Conservation (phyloP, 2,888 invertebrate genomes). For the Hyppa rectilinea region DNA sequence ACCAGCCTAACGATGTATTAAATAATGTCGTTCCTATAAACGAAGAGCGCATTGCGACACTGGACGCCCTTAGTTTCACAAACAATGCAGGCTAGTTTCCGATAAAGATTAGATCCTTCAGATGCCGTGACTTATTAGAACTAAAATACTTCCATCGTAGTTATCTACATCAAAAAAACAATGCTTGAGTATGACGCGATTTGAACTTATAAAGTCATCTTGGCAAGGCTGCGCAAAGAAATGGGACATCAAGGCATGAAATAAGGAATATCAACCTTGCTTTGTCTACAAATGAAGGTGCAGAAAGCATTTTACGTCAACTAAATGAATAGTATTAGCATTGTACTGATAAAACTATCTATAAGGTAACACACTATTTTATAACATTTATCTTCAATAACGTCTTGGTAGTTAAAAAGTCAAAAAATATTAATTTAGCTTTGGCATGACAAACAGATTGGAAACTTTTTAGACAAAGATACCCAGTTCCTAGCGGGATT, state of each 20-base stretch:
- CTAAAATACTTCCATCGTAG: conserved; percentile 14
- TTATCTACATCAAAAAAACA: conserved; percentile 29
- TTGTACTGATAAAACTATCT: neutral
- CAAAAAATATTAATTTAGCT: too few relatives aligned
- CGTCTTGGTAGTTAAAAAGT: too few relatives aligned
- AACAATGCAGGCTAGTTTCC: conserved; percentile 32
- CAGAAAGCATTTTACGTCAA: conserved; percentile 47
- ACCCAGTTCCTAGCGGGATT: too few relatives aligned
- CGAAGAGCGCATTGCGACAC: conserved; percentile 17
- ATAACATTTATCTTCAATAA: neutral
- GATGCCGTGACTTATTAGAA: conserved; percentile 30
- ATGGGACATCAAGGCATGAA: conserved; percentile 6
- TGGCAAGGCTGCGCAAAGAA: conserved; percentile 36
- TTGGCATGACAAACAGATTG: too few relatives aligned
- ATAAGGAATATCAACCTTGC: conserved; percentile 51
- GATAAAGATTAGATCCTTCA: conserved; percentile 28
- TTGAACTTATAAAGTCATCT: conserved; percentile 38
- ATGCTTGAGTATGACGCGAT: conserved; percentile 36
- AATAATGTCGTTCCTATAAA: neutral
- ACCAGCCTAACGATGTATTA: neutral
- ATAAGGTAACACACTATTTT: neutral
- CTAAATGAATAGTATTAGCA: conserved; percentile 27
- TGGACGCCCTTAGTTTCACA: neutral
- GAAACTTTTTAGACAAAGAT: too few relatives aligned
- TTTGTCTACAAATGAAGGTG: conserved; percentile 36